These are phyloP conservation scores for Anoplolepis gracilipes DNA, from an alignment of 1,140 invertebrate genomes.

Conservation along the genomic window DNA sequence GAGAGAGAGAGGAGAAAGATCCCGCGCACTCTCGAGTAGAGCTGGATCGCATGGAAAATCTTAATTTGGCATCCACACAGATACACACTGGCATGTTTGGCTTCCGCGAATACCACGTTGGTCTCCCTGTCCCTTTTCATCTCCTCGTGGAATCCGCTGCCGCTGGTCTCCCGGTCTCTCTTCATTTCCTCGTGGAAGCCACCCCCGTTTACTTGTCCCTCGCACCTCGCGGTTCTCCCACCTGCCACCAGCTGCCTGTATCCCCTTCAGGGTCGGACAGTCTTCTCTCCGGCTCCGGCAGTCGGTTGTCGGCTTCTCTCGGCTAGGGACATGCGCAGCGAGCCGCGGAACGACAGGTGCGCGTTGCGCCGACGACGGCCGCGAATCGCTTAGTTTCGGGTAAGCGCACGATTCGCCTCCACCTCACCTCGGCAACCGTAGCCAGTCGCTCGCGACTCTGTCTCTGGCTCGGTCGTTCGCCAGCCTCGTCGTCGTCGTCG, in stretches of 20 bases:
- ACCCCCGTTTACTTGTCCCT: constrained; percentile 29
- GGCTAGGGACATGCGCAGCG: constrained; percentile 67
- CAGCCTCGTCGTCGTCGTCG: background rate
- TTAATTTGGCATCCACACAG: constrained; percentile 57
- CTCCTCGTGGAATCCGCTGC: background rate
- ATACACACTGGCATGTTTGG: constrained; percentile 6
- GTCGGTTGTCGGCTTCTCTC: constrained; percentile 71
- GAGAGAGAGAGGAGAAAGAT: background rate
- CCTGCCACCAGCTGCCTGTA: constrained; percentile 55
- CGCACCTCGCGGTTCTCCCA: constrained; percentile 54
- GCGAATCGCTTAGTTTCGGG: constrained; percentile 71
- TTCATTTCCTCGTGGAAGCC: constrained; percentile 5
- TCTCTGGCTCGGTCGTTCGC: constrained; percentile 38
- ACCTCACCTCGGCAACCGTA: constrained; percentile 47
- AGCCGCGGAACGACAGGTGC: constrained; percentile 71
- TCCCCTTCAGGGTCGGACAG: constrained; percentile 38
- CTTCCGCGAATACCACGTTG: background rate
- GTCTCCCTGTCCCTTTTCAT: constrained; percentile 40
- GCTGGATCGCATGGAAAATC: constrained; percentile 37
- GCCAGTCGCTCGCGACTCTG: constrained; percentile 54
- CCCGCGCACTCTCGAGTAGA: constrained; percentile 7
- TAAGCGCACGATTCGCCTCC: constrained; percentile 71
- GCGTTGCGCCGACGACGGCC: constrained; percentile 65
- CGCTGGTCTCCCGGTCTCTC: constrained; percentile 35
- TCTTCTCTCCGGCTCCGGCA: constrained; percentile 58